Evolutionary conservation across 2,888 invertebrate species (phyloP).

Genomic region (Abrostola triplasia): DNA sequence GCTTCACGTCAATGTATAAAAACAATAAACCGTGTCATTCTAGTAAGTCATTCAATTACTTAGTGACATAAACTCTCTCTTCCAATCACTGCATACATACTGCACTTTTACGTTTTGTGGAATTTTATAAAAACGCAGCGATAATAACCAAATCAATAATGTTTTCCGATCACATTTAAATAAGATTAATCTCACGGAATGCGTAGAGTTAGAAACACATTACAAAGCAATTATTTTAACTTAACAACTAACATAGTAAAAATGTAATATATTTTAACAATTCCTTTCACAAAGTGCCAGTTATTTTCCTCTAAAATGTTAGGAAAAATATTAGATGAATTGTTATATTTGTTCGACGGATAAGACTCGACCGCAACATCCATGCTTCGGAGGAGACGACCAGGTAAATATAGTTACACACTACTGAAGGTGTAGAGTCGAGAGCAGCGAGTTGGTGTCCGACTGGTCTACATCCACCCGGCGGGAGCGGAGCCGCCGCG

Average conservation of each 20-base stretch:
- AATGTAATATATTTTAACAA: slow-evolving; percentile 24
- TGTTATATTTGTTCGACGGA: slow-evolving; percentile 35
- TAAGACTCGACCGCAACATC: slow-evolving; percentile 17
- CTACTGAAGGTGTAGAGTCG: slow-evolving; percentile 27
- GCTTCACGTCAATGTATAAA: slow-evolving; percentile 53
- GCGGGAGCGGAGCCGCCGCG: slow-evolving; percentile 3
- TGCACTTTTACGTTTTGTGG: slow-evolving; percentile 69
- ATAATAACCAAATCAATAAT: slow-evolving; percentile 53
- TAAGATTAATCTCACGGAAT: slow-evolving; percentile 49
- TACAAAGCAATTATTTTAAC: slow-evolving; percentile 51
- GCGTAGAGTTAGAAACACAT: slow-evolving; percentile 45
- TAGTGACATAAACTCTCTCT: slow-evolving; percentile 45
- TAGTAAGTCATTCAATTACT: slow-evolving; percentile 39
- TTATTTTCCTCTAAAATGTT: slow-evolving; percentile 28
- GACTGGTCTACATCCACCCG: neutral
- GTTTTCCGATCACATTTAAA: slow-evolving; percentile 38
- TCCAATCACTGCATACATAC: slow-evolving; percentile 63
- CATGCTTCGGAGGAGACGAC: slow-evolving; percentile 34
- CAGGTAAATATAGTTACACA: slow-evolving; percentile 17
- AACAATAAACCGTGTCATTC: slow-evolving; percentile 45
- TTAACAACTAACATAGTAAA: slow-evolving; percentile 55
- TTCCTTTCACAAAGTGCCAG: slow-evolving; percentile 39
- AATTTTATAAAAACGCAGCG: slow-evolving; percentile 70
- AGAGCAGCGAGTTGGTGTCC: slow-evolving; percentile 16
- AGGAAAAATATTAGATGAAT: slow-evolving; percentile 30